Percentiles rank a stretch among this genome's conserved stretches.
These are phyloP conservation scores for Prunella himalayana DNA, from an alignment of 2,113 vertebrate species.

Conservation along the genomic window DNA sequence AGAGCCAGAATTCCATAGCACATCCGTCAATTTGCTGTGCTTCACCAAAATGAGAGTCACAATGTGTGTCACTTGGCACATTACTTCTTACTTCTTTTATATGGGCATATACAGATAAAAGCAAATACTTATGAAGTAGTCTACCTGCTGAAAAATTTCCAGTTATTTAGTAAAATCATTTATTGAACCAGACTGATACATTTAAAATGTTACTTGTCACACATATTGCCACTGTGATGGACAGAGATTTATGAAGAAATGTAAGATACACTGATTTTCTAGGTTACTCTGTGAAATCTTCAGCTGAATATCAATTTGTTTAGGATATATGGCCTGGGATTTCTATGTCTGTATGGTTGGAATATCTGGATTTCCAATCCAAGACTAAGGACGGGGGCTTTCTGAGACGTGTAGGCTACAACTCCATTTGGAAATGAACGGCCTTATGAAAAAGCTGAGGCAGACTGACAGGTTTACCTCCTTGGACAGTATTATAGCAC, in stretches of 20 bases:
- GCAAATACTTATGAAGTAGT: background rate
- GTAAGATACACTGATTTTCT: background rate
- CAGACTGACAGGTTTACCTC: accelerated
- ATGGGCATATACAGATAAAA: background rate
- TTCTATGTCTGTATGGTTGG: background rate
- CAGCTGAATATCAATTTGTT: background rate
- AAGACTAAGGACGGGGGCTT: background rate
- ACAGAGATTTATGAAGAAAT: background rate
- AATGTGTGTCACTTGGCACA: background rate
- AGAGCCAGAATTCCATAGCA: background rate
- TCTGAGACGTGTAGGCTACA: background rate
- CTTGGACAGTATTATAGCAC: background rate
- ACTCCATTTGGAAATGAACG: background rate
- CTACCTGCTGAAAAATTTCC: background rate
- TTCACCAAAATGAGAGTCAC: background rate
- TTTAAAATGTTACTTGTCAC: background rate
- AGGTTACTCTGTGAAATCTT: background rate
- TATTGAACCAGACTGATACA: background rate
- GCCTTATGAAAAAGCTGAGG: background rate
- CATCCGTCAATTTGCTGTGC: background rate
- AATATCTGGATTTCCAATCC: background rate
- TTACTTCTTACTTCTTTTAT: background rate
- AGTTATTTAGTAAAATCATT: background rate
- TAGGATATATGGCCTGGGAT: background rate
- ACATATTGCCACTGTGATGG: background rate